Base-by-base conservation (phyloP, 2,113 vertebrate genomes). In the Dermatemys mawii region DNA sequence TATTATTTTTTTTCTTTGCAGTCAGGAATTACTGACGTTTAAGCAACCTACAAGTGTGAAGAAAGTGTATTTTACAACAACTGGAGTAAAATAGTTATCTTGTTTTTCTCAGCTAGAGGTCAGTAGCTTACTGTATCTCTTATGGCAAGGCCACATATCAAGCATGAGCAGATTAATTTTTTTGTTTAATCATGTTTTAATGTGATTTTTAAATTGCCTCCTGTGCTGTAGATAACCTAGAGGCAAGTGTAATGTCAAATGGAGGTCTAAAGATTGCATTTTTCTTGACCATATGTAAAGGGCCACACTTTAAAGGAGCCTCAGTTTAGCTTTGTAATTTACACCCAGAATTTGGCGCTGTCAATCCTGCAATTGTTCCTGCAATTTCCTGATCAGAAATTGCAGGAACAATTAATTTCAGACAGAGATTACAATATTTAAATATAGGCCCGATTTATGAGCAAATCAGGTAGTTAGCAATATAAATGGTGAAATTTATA, bases 71-170 rank as follows among this genome's bases (percentile, higher is more conserved):
- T 91, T 87, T 27, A 87, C 83, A 50, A 94, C 75, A 19, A 78
- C 12, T 38, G 83, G 26, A 87, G 26, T 83, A 93, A 93, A 95
- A 95, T 70, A 86, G 90, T 93, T 88, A 92, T 93, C 86, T 93
- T 94, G 60, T 93, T 95, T 91, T 97, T 67, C 78, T 97, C 94
- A 95, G 81, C 94, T 92, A 96, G 87, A 95, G 95, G 87, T 96
- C 94, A 96, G 84, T 93, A 97, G 96, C 95, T 98, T 81, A 92
- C 89, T 94, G 54, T 92, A 9, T 41, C 82, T 98, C 90, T 75
- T 75, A 85, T 19, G 44, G 14, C 89, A 86, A 89, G 78, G 78
- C 82, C 17, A 11, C 53, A 54, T n/a, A 88, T 95, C 49, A 88
- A 95, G 83, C 60, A 48, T 94, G 70, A 91, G 81, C 10, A 81